Evolutionary conservation across 2,888 invertebrate genomes (phyloP).

Genomic region (Acleris emargana): DNA sequence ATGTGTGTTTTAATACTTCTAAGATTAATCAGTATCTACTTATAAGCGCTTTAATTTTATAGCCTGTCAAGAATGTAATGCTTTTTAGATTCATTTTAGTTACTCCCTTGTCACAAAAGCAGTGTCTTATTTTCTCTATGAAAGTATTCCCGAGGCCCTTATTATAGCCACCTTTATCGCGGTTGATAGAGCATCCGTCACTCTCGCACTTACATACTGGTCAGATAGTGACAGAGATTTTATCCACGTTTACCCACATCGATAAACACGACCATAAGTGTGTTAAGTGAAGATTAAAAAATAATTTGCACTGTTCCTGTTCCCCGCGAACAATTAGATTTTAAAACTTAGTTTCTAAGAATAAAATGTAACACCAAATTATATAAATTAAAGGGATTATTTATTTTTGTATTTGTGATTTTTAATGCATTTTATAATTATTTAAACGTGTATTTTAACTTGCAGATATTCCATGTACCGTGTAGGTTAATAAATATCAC

Average conservation of each 20-base stretch:
- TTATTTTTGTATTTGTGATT: constrained; percentile 34
- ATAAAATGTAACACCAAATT: constrained; percentile 32
- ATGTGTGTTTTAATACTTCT: neutral
- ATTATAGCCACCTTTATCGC: no score
- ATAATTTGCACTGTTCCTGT: constrained; percentile 3
- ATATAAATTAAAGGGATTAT: constrained; percentile 28
- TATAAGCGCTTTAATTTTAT: no score
- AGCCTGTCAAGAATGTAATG: no score
- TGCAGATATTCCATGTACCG: constrained; percentile 9
- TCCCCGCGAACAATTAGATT: constrained; percentile 15
- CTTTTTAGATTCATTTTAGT: neutral
- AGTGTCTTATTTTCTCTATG: neutral
- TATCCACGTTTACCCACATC: no score
- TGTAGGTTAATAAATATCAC: neutral
- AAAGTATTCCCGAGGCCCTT: neutral
- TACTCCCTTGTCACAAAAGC: neutral
- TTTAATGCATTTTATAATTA: constrained; percentile 30
- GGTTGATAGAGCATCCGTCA: no score
- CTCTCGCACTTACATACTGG: no score
- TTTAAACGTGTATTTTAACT: constrained; percentile 25
- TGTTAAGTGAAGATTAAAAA: neutral
- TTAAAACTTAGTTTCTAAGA: constrained; percentile 30
- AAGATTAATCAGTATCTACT: neutral
- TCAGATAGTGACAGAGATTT: no score
- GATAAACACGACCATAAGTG: no score